Base-by-base conservation (phyloP, 1,140 invertebrate genomes). In the Cyphomyrmex costatus region DNA sequence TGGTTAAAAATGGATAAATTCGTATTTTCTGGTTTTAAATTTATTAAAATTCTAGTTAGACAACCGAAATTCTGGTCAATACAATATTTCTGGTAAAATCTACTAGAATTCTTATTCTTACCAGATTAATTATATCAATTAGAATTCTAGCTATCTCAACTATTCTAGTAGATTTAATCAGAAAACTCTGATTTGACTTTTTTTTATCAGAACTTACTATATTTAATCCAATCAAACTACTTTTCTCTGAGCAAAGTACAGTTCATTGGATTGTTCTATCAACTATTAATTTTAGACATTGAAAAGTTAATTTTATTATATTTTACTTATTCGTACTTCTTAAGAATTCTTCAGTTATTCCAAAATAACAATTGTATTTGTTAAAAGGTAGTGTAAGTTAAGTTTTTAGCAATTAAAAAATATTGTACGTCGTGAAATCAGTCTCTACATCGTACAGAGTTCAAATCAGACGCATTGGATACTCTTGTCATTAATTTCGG, bases 401-500 rank as follows among this genome's bases (percentile, higher is more conserved):
- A 49, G 19, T 24, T 58, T 60, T 74, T 74, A 33, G 36, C 0
- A 6, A 8, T 51, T 79, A 53, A 8, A 56, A 71, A 56, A 42
- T 33, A 42, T 33, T 27, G 36, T 77, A 16, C 7, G 46, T 36
- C 19, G 4, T 33, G 19, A 70, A 36, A 19, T 65, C 3, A 14
- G 3, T 53, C 21, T 53, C 30, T 24, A 7, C n/a, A 14, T 42
- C n/a, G 16, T 56, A 36, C 36, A 65, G 24, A 70, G 49, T 80
- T 80, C 14, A 71, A 42, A 27, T 70, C 19, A 16, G 30, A 70
- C 36, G 14, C 7, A 68, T 66, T 24, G 74, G 36, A 65, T 78
- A 56, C 3, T 24, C 63, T 7, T 63, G 63, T 42, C 77, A 51
- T 68, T 80, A 68, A 80, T 80, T 80, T 36, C 42, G 61, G 7